Evolutionary conservation across 2,888 invertebrate genomes (phyloP), one percentile per base, ranked within the genome.

Genomic region (Protophormia terraenovae): DNA sequence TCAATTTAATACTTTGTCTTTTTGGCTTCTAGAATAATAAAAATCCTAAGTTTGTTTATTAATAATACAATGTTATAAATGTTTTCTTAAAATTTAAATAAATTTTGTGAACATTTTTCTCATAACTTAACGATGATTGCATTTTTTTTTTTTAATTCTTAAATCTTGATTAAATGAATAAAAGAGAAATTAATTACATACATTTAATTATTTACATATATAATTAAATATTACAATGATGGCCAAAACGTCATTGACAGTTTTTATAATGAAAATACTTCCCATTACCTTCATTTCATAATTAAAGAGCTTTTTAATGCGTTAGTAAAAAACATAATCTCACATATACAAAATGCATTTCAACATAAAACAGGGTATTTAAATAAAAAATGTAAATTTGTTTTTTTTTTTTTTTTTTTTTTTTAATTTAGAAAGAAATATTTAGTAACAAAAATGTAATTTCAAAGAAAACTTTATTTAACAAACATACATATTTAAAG

Each of bases 161-260:
- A 41, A 6, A 55, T 14, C 7, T 32, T 6, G 19, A 16, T 8
- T 41, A 8, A 58, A 35, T 3, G 14, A 32, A 47, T n/a, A 27
- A 72, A 19, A 2, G 12, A n/a, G 38, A 71, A 12, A 55, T 55
- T 38, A 47, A 71, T 38, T 55, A 35, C 12, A 50, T 22, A 32
- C 47, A 72, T 24, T n/a, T 73, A 73, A 29, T 14, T 38, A 53
- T 53, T 24, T 32, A 55, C 8, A 75, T 3, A n/a, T 27, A 64
- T 19, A 69, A 78, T 78, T n/a, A n/a, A n/a, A n/a, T n/a, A n/a
- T n/a, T 69, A 69, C 24, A 60, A 47, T 69, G 69, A 78, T 47
- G 69, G 78, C 47, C 78, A 69, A 69, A 69, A 50, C 14, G 41
- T 35, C 67, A 24, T 38, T 38, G 5, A n/a, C 38, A 41, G 32